phyloP scores from a whole-genome alignment of 2,888 invertebrate species.

The Nasonia oneida region DNA sequence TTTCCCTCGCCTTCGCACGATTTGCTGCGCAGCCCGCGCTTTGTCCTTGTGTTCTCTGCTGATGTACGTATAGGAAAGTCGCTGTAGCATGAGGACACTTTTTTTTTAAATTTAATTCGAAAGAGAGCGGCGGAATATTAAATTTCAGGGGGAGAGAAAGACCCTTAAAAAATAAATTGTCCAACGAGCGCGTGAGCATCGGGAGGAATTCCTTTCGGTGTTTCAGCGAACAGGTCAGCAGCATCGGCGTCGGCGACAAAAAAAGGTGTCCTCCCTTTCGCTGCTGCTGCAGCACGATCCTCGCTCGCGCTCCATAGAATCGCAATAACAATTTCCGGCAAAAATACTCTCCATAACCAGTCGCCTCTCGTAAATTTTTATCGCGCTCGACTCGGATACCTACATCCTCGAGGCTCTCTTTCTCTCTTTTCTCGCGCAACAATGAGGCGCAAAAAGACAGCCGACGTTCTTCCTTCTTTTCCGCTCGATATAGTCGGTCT shows the following conservation, averaged over 20 bases:
- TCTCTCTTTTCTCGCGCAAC: not conserved
- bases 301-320: slow-evolving; percentile 35
- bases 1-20: not conserved
- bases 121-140: not conserved
- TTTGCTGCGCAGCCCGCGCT: not conserved
- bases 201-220: not conserved
- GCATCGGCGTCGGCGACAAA: not conserved
- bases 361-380: slow-evolving; percentile 36
- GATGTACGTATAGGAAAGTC: not conserved
- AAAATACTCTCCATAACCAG: slow-evolving; percentile 33
- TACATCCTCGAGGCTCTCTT: slow-evolving; percentile 1
- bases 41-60: slow-evolving; percentile 1
- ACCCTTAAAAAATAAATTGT: slow-evolving; percentile 10
- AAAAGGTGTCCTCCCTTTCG: not conserved
- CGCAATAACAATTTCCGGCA: slow-evolving; percentile 48
- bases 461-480: not conserved
- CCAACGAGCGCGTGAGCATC: not conserved
- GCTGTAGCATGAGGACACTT: not conserved
- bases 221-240: slow-evolving; percentile 13
- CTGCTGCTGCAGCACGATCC: slow-evolving; percentile 6
- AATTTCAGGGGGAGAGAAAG: not conserved
- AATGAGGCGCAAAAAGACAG: slow-evolving; percentile 27
- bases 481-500: no score
- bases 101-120: not conserved
- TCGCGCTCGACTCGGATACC: not conserved